Evolutionary conservation across 2,888 invertebrate species (phyloP), one percentile per base, ranked within the genome.

Genomic region (Lasioglossum leucozonium): DNA sequence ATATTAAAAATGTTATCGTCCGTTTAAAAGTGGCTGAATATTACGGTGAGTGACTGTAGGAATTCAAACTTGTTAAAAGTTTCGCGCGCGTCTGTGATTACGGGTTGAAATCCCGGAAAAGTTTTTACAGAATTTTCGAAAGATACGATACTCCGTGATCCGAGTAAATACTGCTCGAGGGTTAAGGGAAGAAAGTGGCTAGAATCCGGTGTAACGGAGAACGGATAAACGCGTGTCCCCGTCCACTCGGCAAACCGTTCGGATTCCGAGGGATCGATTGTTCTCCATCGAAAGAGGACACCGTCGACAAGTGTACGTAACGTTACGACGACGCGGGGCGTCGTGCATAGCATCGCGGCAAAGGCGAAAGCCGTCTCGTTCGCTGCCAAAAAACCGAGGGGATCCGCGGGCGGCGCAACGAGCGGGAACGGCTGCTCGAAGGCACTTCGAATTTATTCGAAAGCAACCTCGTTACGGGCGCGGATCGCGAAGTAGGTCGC

Each of bases 401-500:
- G 77, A 75, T 83, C 84, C 81, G 80, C 81, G 81, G 26, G n/a
- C 10, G 26, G n/a, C 10, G 37, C 18, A 79, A 69, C 73, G 74
- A 79, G 77, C 42, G 47, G 72, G 77, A 85, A 81, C 78, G 51
- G 37, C 79, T 81, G 85, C 80, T 89, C 87, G 84, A 79, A 88
- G 89, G 87, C 87, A 88, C 91, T 91, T 89, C 79, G 90, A 91
- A 93, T 93, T 93, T 91, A 91, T 93, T 91, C 92, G 91, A 91
- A 92, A 92, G 91, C 91, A 92, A 92, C 89, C 92, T 93, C 91
- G 92, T 93, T 93, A 93, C 89, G 85, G n/a, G 82, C 84, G 85
- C 84, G 89, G 88, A 80, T 84, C 79, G 79, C 85, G 85, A 93
- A 92, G 88, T 93, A 93, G 93, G 93, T 93, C 91, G 90, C 89